phyloP scores from a whole-genome alignment of 2,888 invertebrate species.

The Stratiomys singularior region DNA sequence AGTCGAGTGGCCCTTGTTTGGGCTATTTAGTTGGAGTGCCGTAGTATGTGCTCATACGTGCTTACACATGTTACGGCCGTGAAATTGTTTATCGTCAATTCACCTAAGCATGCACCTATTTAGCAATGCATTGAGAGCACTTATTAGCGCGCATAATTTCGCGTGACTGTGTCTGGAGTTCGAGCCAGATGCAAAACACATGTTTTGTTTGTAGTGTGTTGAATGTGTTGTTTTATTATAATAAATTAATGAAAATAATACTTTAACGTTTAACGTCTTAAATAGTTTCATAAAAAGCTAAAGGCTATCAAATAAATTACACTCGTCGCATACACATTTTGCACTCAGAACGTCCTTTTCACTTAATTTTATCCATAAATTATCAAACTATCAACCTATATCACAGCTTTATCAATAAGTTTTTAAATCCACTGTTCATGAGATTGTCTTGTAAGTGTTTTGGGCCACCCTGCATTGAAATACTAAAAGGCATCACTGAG shows the following conservation, averaged over 20 bases:
- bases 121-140: not conserved
- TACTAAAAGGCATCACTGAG: slow-evolving; percentile 17
- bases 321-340: too few species aligned
- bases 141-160: not conserved
- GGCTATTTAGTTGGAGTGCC: not conserved
- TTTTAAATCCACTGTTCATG: not conserved
- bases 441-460: not conserved
- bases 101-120: not conserved
- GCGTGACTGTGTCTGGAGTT: not conserved
- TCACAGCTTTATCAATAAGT: not conserved
- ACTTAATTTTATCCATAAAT: too few species aligned
- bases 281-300: not conserved
- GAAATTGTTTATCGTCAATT: not conserved
- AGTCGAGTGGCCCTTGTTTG: not conserved
- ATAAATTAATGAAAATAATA: not conserved
- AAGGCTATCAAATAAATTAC: not conserved
- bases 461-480: not conserved
- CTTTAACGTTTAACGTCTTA: not conserved
- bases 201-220: not conserved
- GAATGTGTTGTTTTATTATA: not conserved
- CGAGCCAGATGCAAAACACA: too few species aligned
- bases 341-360: too few species aligned
- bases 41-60: not conserved
- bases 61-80: not conserved
- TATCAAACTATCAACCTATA: not conserved